phyloP scores from a whole-genome alignment of 2,888 invertebrate species.

The Epistrophella euchroma region DNA sequence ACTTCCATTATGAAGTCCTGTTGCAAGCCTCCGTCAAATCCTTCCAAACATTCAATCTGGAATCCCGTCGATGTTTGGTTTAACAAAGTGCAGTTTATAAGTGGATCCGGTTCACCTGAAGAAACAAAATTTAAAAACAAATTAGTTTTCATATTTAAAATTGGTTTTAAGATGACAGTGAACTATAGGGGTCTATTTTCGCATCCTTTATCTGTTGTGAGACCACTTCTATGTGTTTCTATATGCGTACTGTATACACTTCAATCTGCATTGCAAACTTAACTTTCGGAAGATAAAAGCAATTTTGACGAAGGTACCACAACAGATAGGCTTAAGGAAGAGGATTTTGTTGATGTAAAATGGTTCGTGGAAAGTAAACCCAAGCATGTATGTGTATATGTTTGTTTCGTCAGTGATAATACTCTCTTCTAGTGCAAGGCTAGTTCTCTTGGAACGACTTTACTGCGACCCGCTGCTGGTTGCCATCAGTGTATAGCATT shows the following conservation, averaged over 20 bases:
- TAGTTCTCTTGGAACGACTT: constrained; percentile 12
- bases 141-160: not conserved
- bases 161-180: not conserved
- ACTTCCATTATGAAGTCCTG: constrained; percentile 91
- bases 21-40: constrained; percentile 90
- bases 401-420: not conserved
- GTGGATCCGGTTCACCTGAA: constrained; percentile 89
- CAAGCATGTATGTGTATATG: not conserved
- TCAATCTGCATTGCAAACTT: not conserved
- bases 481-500: not conserved
- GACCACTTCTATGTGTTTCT: not conserved
- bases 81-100: constrained; percentile 89
- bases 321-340: not conserved
- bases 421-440: not conserved
- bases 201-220: not conserved
- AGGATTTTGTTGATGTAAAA: not conserved
- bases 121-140: constrained; percentile 19
- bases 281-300: constrained; percentile 7
- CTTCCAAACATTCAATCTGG: constrained; percentile 89
- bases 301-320: constrained; percentile 1
- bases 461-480: constrained; percentile 6
- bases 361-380: not conserved
- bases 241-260: not conserved
- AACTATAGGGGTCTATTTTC: not conserved
- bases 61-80: constrained; percentile 90